Conservation (phyloP, 1,140 invertebrate species). For the Pararge aegeria region DNA sequence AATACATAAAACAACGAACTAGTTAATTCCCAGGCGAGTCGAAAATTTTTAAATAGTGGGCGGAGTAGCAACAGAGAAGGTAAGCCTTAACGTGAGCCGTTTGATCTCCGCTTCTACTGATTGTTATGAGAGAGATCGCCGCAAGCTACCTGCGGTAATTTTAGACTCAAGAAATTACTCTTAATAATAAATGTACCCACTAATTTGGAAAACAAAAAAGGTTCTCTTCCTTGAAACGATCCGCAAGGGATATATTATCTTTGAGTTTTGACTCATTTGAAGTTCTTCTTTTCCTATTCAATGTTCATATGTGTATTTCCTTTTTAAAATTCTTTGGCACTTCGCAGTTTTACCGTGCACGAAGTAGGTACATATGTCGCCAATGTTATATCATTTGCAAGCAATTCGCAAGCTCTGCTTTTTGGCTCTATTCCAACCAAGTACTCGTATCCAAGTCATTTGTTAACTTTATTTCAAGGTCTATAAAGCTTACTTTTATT, state of each 20-base stretch:
- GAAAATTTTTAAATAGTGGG: constrained; percentile 76
- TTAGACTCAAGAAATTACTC: constrained; percentile 72
- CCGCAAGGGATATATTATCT: constrained; percentile 34
- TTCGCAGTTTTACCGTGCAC: constrained; percentile 48
- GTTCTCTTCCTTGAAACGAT: constrained; percentile 34
- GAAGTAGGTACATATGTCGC: constrained; percentile 40
- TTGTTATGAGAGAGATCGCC: constrained; percentile 58
- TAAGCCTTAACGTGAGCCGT: constrained; percentile 56
- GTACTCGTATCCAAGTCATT: constrained; percentile 61
- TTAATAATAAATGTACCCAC: constrained; percentile 75
- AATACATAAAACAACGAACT: constrained; percentile 49
- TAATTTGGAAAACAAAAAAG: constrained; percentile 34
- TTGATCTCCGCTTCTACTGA: constrained; percentile 46
- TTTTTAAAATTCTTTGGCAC: constrained; percentile 50
- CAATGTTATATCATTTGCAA: constrained; percentile 62
- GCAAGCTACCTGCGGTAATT: constrained; percentile 75
- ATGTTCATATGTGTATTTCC: constrained; percentile 18
- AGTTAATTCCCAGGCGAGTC: constrained; percentile 63
- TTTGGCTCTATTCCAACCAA: constrained; percentile 62
- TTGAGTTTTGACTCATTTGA: constrained; percentile 50
- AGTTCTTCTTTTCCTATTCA: constrained; percentile 9
- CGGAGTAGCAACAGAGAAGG: constrained; percentile 46
- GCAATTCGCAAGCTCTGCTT: constrained; percentile 50
- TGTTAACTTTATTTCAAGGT: constrained; percentile 61
- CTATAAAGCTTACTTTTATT: constrained; percentile 25